Conservation (phyloP, 2,113 vertebrate genomes). For the Microtus oregoni region DNA sequence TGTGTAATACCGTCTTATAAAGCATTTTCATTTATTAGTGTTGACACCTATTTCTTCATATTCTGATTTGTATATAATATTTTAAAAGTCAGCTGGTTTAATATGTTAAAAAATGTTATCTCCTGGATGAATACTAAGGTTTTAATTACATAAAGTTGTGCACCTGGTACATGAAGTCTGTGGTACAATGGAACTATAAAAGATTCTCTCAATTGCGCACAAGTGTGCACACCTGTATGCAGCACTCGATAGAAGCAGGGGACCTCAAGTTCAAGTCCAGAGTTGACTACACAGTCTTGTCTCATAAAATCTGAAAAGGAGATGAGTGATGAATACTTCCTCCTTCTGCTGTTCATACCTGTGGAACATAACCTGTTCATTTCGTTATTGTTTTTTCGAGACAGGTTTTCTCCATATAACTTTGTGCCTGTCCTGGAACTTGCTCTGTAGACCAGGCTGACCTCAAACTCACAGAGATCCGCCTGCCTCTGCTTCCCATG, state of each 20-base stretch:
- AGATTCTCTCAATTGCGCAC: not conserved
- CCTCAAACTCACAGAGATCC: not conserved
- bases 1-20: constrained; percentile 5
- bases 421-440: not conserved
- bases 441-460: not conserved
- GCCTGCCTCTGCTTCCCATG: not conserved
- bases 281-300: not conserved
- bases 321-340: constrained; percentile 20
- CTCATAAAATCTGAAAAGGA: not conserved
- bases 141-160: not conserved
- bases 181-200: constrained; percentile 12
- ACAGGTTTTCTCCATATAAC: not conserved
- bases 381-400: not conserved
- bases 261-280: not conserved
- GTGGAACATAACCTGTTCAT: not conserved
- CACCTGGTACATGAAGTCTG: not conserved
- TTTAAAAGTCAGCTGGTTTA: constrained; percentile 37
- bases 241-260: not conserved
- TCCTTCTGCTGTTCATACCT: not conserved
- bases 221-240: not conserved
- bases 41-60: constrained; percentile 7
- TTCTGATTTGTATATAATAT: constrained; percentile 26
- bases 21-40: not conserved
- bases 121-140: constrained; percentile 13
- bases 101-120: constrained; percentile 37